Percentiles rank a stretch among this genome's conserved stretches.
Evolutionary conservation across 2,113 vertebrate genomes (phyloP).

Genomic region (Laticauda laticaudata): DNA sequence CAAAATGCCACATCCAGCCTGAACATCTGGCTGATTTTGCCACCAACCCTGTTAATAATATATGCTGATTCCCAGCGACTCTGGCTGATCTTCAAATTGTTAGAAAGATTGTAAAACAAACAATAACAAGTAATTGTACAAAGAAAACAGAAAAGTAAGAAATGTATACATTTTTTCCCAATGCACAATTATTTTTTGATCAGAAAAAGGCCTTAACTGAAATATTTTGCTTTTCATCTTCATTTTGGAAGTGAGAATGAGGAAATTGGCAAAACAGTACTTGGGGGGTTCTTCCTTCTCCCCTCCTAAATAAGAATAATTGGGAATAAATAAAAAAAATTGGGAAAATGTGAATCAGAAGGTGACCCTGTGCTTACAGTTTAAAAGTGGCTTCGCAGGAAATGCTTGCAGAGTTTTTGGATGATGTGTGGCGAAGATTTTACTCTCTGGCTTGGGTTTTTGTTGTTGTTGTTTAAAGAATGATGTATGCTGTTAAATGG

Average conservation of each 20-base stretch:
- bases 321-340: no score
- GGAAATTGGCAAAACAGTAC: neutral
- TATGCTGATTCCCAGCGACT: neutral
- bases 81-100: neutral
- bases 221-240: neutral
- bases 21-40: neutral
- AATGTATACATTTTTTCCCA: neutral
- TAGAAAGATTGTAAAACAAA: neutral
- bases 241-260: neutral
- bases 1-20: neutral
- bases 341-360: neutral
- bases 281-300: no score
- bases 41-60: neutral
- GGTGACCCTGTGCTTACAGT: neutral
- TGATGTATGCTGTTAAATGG: neutral
- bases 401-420: neutral
- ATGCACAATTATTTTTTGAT: neutral
- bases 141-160: neutral
- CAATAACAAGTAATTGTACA: neutral
- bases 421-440: neutral
- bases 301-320: no score
- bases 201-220: neutral
- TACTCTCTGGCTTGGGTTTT: neutral
- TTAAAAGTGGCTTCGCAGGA: neutral
- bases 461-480: neutral